phyloP scores from a whole-genome alignment of 2,888 invertebrate genomes.

The Bombyx huttoni region DNA sequence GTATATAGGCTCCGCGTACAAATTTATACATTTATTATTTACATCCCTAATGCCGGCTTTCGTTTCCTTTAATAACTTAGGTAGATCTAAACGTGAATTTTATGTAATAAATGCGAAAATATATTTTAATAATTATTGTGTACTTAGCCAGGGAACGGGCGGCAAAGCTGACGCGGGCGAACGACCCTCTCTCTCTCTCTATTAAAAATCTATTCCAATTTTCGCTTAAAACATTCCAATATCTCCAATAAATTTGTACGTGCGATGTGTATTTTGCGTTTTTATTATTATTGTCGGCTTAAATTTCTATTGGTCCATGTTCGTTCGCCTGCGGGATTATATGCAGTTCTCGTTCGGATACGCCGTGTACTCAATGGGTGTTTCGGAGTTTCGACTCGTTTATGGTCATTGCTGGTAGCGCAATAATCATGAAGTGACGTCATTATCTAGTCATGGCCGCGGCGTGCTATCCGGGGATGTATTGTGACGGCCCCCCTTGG shows the following conservation, averaged over 20 bases:
- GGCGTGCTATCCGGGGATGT: constrained; percentile 15
- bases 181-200: constrained; percentile 16
- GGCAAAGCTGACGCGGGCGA: constrained; percentile 68
- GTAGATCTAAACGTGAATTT: constrained; percentile 72
- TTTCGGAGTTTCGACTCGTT: constrained; percentile 18
- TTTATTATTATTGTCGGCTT: constrained; percentile 10
- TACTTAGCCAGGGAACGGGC: constrained; percentile 66
- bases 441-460: constrained; percentile 39
- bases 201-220: constrained; percentile 4
- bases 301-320: constrained; percentile 3
- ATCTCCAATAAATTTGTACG: constrained; percentile 1
- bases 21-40: constrained; percentile 62
- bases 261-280: background rate
- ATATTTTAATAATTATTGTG: constrained; percentile 73
- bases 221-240: constrained; percentile 14
- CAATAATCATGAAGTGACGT: constrained; percentile 21
- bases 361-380: constrained; percentile 58
- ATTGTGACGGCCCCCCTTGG: constrained; percentile 54
- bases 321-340: constrained; percentile 63
- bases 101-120: constrained; percentile 72
- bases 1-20: constrained; percentile 70
- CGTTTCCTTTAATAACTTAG: constrained; percentile 66
- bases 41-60: constrained; percentile 63
- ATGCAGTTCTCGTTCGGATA: constrained; percentile 46
- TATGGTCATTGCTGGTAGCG: constrained; percentile 16